Evolutionary conservation across 2,888 invertebrate species (phyloP).

Genomic region (Thera britannica): DNA sequence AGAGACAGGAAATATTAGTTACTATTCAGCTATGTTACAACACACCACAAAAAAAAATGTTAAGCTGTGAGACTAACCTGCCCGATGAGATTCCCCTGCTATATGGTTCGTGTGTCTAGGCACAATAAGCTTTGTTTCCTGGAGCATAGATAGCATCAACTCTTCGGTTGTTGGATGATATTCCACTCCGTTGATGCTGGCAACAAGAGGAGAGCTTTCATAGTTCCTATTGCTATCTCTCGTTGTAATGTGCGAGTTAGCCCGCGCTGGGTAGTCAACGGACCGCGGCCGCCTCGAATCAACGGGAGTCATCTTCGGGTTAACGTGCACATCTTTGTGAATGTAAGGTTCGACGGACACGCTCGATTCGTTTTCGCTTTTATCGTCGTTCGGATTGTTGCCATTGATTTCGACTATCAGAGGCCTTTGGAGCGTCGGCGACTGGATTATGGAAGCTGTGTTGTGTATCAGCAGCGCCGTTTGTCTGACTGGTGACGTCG

Average conservation of each 20-base stretch:
- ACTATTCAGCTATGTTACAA: conserved; percentile 16
- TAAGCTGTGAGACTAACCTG: conserved; percentile 56
- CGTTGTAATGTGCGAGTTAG: conserved; percentile 45
- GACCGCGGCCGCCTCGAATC: conserved; percentile 73
- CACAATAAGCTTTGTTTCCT: conserved; percentile 77
- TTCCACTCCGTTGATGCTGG: conserved; percentile 77
- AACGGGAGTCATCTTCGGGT: conserved; percentile 83
- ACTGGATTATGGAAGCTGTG: conserved; percentile 60
- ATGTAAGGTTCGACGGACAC: conserved; percentile 72
- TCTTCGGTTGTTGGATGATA: conserved; percentile 80
- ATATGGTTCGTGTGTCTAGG: conserved; percentile 71
- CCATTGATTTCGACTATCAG: conserved; percentile 74
- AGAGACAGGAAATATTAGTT: conserved; percentile 39
- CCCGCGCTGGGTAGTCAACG: conserved; percentile 66
- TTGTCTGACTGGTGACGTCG: conserved; percentile 52
- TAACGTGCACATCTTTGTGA: conserved; percentile 82
- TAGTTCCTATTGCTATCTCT: conserved; percentile 68
- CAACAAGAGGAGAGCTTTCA: conserved; percentile 76
- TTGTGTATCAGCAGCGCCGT: conserved; percentile 63
- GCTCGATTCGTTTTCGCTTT: conserved; percentile 63
- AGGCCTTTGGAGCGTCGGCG: conserved; percentile 73
- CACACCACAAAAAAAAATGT: not conserved
- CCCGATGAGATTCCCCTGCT: conserved; percentile 71
- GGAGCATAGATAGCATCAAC: conserved; percentile 78
- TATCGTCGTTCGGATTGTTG: conserved; percentile 57